These are phyloP conservation scores for Meandrusa payeni DNA, from an alignment of 2,888 invertebrate species.

Conservation along the genomic window DNA sequence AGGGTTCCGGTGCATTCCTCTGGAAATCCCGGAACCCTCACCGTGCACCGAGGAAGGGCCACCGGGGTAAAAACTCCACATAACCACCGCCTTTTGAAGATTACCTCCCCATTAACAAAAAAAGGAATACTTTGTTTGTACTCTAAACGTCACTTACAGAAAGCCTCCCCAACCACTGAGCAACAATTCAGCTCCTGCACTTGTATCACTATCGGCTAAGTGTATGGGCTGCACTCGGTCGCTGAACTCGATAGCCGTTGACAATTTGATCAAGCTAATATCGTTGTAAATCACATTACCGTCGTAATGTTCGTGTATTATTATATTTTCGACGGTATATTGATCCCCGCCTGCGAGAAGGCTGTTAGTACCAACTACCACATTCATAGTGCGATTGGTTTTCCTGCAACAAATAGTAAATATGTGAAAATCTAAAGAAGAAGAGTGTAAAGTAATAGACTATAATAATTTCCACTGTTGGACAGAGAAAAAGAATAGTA, in stretches of 20 bases:
- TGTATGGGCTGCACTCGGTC: constrained; percentile 53
- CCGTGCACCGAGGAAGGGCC: no score
- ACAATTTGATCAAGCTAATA: constrained; percentile 62
- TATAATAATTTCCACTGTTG: no score
- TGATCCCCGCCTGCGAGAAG: constrained; percentile 58
- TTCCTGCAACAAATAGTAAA: constrained; percentile 35
- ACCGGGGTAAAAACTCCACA: no score
- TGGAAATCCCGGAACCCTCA: no score
- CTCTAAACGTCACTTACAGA: no score
- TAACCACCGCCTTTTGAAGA: no score
- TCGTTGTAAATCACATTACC: constrained; percentile 55
- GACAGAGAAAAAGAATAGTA: no score
- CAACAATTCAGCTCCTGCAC: constrained; percentile 46
- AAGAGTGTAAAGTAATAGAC: no score
- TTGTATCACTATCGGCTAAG: constrained; percentile 51
- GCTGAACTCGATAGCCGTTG: constrained; percentile 47
- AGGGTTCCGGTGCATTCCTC: no score
- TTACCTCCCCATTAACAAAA: no score
- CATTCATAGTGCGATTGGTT: constrained; percentile 33
- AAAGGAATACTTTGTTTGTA: no score
- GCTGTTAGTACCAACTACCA: constrained; percentile 72
- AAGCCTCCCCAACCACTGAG: constrained; percentile 74
- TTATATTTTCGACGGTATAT: constrained; percentile 54
- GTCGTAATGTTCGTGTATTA: constrained; percentile 65
- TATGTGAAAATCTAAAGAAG: no score